Conservation (phyloP, 1,140 invertebrate species). For the Drosophila pseudoobscura region DNA sequence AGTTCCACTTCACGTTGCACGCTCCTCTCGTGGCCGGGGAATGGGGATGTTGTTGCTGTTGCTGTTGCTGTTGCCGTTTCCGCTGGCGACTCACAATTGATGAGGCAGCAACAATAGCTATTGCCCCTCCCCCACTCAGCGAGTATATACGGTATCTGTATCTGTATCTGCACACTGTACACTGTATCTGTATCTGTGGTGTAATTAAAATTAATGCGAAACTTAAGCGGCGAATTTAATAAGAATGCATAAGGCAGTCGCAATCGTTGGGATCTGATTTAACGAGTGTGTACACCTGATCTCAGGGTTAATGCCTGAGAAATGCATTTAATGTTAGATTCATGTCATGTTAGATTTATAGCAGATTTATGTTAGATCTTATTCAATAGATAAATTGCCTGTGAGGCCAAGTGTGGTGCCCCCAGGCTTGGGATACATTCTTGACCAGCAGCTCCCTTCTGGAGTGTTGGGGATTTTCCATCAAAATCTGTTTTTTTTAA, state of each 20-base stretch:
- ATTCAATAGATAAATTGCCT: neutral
- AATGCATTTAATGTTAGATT: slow-evolving; percentile 39
- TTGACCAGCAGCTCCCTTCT: too few species aligned
- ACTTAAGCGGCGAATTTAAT: slow-evolving; percentile 59
- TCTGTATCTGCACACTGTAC: neutral
- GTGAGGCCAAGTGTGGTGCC: neutral
- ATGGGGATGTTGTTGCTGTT: slow-evolving; percentile 14
- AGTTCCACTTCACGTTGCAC: slow-evolving; percentile 23
- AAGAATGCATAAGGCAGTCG: slow-evolving; percentile 36
- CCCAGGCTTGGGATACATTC: neutral
- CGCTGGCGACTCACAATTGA: slow-evolving; percentile 52
- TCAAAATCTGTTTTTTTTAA: too few species aligned
- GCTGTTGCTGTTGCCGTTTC: slow-evolving; percentile 47
- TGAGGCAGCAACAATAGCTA: slow-evolving; percentile 36
- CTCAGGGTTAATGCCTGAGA: slow-evolving; percentile 19
- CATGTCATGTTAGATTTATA: slow-evolving; percentile 8
- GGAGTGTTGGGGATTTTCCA: too few species aligned
- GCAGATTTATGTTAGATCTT: slow-evolving; percentile 5
- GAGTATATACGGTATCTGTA: neutral
- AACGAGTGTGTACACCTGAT: slow-evolving; percentile 24
- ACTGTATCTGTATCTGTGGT: slow-evolving; percentile 6
- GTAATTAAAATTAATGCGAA: slow-evolving; percentile 76
- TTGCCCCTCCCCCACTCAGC: slow-evolving; percentile 1
- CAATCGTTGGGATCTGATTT: slow-evolving; percentile 23
- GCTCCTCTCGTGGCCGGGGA: neutral